Evolutionary conservation across 2,113 vertebrate genomes (phyloP).

Genomic region (Balaeniceps rex): DNA sequence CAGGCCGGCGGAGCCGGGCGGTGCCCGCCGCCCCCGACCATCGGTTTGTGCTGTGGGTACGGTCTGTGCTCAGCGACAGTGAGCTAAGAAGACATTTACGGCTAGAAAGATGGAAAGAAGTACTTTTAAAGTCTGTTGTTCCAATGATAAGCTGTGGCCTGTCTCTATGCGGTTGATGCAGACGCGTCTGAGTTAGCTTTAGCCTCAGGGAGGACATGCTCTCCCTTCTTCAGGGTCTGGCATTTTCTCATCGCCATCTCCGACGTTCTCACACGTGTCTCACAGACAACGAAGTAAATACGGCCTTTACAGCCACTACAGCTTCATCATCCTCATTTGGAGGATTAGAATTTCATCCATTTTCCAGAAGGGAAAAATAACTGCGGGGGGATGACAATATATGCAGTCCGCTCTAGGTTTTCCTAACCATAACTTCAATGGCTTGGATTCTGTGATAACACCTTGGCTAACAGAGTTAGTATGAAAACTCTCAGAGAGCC

Average conservation of each 20-base stretch:
- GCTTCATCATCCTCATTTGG: not conserved
- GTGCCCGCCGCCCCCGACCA: too few relatives aligned
- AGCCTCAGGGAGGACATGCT: not conserved
- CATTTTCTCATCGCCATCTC: fast-evolving
- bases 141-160: not conserved
- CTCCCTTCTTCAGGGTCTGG: too few relatives aligned
- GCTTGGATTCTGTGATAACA: not conserved
- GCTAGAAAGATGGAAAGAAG: not conserved
- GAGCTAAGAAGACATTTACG: too few relatives aligned
- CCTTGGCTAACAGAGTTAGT: too few relatives aligned
- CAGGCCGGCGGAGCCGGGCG: not conserved
- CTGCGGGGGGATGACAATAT: too few relatives aligned
- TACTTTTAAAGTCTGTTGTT: not conserved
- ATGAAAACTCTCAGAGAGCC: fast-evolving
- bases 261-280: not conserved
- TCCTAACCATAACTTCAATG: too few relatives aligned
- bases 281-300: fast-evolving
- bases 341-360: not conserved
- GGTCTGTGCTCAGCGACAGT: too few relatives aligned
- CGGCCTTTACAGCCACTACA: fast-evolving
- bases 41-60: too few relatives aligned
- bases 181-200: not conserved
- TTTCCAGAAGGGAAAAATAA: not conserved
- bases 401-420: not conserved
- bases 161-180: fast-evolving